Evolutionary conservation across 2,113 vertebrate species (phyloP), one percentile per base, ranked within the genome.

Genomic region (Nyctibius bracteatus): DNA sequence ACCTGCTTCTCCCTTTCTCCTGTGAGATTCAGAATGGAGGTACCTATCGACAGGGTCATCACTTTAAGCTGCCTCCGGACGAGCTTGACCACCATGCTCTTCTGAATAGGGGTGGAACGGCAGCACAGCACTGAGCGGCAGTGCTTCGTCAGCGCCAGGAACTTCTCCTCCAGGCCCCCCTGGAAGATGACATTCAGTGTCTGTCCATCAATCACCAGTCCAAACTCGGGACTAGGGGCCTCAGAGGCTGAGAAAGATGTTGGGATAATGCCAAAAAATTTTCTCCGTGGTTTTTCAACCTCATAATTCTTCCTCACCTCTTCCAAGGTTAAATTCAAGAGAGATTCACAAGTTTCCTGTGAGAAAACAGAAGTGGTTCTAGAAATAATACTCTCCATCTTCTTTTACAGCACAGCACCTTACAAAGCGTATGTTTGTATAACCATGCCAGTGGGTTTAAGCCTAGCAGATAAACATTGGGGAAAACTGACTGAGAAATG

Each of bases 11-110:
- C 35, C 12, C 17, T 31, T 17, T 41, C 21, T n/a, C 5, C 31
- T 22, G 28, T 16, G 67, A 57, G 66, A 11, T 7, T 31, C 41
- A 51, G n/a, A 22, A 43, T 2, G 6, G 28, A 65, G 33, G 43
- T 98, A 98, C 98, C 98, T 98, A 99, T 98, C 3, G 99, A 98
- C 3, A 99, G 98, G 12, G 99, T 99, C 99, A 99, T 99, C 92
- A 97, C 99, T 70, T 96, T 95, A 19, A 99, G 95, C 68, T 98
- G 98, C 51, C 98, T 97, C 39, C 98, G 97, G 51, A 99, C 86
- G 7, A 99, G 96, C 94, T 98, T 99, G 93, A 99, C 99, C 41
- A 99, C 98, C 88, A 90, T 93, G 91, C 99, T 98, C 97, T 99
- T 99, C 96, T 99, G 99, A 23, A 99, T 97, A 0, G 99, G 99